Percentiles rank a stretch among this genome's conserved stretches.
Conservation (phyloP, 37 sponge, comb jelly and placozoan genomes). For the Aphrocallistes beatrix region DNA sequence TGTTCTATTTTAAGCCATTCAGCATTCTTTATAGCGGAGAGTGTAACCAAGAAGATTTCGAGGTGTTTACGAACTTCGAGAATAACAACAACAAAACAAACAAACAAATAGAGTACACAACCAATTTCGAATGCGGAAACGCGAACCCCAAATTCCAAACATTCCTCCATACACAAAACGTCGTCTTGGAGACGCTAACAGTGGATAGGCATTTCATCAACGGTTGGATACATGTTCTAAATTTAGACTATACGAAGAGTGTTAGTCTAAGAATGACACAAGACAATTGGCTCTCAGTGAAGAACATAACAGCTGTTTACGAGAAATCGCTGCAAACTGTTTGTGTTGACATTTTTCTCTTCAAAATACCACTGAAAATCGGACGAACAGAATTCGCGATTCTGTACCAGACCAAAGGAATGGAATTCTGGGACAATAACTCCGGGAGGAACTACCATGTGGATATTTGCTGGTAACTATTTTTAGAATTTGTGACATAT, state of each 20-base stretch:
- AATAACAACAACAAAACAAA: neutral
- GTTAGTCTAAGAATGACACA: neutral
- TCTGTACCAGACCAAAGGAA: neutral
- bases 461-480: neutral
- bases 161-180: neutral
- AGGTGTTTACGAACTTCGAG: neutral
- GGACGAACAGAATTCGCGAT: neutral
- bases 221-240: neutral
- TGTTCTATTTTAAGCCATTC: slow-evolving; percentile 14
- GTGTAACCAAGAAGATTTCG: neutral
- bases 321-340: neutral
- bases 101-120: slow-evolving; percentile 1
- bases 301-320: neutral
- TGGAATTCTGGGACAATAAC: slow-evolving; percentile 12
- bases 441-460: neutral
- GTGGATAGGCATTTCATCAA: neutral
- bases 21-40: neutral
- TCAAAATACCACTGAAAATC: neutral
- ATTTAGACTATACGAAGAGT: neutral
- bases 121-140: neutral
- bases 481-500: neutral
- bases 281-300: neutral
- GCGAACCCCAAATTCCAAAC: neutral
- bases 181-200: neutral
- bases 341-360: neutral